Percentiles rank a stretch among this genome's conserved stretches.
These are phyloP conservation scores for Carcina quercana DNA, from an alignment of 2,888 invertebrate genomes.

Conservation along the genomic window DNA sequence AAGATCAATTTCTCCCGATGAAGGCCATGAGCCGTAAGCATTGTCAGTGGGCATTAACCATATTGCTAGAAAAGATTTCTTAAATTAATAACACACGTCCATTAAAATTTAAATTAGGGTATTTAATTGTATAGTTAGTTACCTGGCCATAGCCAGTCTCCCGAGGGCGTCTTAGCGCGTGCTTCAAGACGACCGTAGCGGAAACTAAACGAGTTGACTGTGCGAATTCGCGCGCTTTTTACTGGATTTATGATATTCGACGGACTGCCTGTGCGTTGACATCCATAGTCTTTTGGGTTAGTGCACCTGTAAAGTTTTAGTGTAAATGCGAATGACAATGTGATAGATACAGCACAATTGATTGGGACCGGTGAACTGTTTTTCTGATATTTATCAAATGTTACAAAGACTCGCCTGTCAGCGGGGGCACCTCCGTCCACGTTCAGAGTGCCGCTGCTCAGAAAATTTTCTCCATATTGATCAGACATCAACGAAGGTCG, in stretches of 20 bases:
- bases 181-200: slow-evolving; percentile 78
- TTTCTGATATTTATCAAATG: no score
- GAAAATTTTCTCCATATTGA: slow-evolving; percentile 67
- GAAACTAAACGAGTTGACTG: slow-evolving; percentile 77
- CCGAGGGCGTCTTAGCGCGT: slow-evolving; percentile 79
- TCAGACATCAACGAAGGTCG: slow-evolving; percentile 76
- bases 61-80: slow-evolving; percentile 75
- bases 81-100: no score
- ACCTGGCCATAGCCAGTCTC: slow-evolving; percentile 82
- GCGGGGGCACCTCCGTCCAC: slow-evolving; percentile 76
- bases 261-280: slow-evolving; percentile 67
- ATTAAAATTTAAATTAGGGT: no score
- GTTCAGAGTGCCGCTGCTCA: slow-evolving; percentile 67
- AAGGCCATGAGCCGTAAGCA: slow-evolving; percentile 79
- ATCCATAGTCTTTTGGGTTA: slow-evolving; percentile 73
- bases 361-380: no score
- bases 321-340: no score
- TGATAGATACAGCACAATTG: no score
- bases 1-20: slow-evolving; percentile 83
- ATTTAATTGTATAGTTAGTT: no score
- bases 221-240: slow-evolving; percentile 78
- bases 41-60: slow-evolving; percentile 80
- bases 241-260: slow-evolving; percentile 76
- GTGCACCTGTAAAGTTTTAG: slow-evolving; percentile 74
- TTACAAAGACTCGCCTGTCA: slow-evolving; percentile 70